Percentiles rank a stretch among this genome's conserved stretches.
phyloP scores from a whole-genome alignment of 2,113 vertebrate genomes.

The Archilochus colubris region DNA sequence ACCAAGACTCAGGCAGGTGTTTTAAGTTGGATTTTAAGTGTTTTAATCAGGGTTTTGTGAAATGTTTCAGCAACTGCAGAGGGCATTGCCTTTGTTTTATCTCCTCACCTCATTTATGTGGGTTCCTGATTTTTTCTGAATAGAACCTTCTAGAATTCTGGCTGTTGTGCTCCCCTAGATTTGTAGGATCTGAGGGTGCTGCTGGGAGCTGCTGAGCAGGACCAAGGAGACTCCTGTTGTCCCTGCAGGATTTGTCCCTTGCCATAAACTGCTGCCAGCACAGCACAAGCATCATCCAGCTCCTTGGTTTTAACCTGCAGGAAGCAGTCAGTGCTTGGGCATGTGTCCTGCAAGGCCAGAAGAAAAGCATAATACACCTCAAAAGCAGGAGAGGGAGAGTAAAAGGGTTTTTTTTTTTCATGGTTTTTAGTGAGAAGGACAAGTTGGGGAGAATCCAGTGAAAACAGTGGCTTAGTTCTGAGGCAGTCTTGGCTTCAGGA shows the following conservation, averaged over 20 bases:
- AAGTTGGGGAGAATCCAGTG: neutral
- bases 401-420: neutral
- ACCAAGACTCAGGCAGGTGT: neutral
- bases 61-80: neutral
- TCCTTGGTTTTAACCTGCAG: neutral
- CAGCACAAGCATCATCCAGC: neutral
- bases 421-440: neutral
- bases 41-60: neutral
- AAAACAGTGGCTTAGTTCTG: neutral
- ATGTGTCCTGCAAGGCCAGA: accelerated
- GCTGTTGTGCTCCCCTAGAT: accelerated
- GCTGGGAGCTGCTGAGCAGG: neutral
- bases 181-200: neutral
- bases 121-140: neutral
- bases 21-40: neutral
- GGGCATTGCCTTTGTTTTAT: neutral
- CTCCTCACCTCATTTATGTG: neutral
- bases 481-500: neutral
- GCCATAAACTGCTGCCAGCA: neutral
- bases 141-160: too few species aligned
- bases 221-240: neutral
- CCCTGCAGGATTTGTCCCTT: neutral
- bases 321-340: too few species aligned
- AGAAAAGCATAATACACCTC: neutral
- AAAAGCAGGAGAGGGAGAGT: neutral